Evolutionary conservation across 2,888 invertebrate genomes (phyloP).

Genomic region (Ectemnius continuus): DNA sequence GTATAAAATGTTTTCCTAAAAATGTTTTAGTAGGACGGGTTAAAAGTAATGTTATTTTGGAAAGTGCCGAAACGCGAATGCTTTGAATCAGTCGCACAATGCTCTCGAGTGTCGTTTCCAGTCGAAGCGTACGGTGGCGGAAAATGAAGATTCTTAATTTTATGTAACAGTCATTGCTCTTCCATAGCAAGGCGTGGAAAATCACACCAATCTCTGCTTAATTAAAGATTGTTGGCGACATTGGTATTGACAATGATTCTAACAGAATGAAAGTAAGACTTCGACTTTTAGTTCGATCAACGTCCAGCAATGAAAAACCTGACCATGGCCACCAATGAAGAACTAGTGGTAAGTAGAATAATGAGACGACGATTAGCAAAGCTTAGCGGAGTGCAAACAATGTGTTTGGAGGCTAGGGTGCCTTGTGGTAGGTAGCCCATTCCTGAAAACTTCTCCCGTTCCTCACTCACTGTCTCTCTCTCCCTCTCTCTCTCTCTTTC

Average conservation of each 20-base stretch:
- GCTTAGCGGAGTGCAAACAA: conserved; percentile 88
- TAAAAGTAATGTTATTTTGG: conserved; percentile 60
- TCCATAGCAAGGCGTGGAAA: conserved; percentile 67
- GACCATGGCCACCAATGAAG: conserved; percentile 61
- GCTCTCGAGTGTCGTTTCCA: conserved; percentile 31
- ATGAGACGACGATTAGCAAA: conserved; percentile 71
- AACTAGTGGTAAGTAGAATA: conserved; percentile 67
- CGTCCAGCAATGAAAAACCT: conserved; percentile 53
- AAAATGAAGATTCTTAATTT: conserved; percentile 26
- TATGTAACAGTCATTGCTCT: conserved; percentile 42
- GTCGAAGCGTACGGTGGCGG: conserved; percentile 36
- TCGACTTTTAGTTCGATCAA: conserved; percentile 41
- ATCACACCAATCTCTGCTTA: conserved; percentile 64
- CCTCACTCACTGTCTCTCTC: conserved; percentile 39
- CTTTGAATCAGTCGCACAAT: conserved; percentile 42
- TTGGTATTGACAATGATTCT: conserved; percentile 47
- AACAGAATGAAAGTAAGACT: conserved; percentile 47
- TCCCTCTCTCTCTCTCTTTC: conserved; percentile 42
- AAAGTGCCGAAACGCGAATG: conserved; percentile 45
- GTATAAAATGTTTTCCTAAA: conserved; percentile 68
- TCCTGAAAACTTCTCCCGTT: conserved; percentile 51
- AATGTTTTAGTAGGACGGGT: conserved; percentile 67
- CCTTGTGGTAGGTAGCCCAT: conserved; percentile 66
- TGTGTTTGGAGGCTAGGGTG: conserved; percentile 90
- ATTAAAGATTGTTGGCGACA: conserved; percentile 58